A percentile compares a stretch with the other conserved stretches of the same genome.
Conservation (phyloP, 2,888 invertebrate species). For the Bibio marci region DNA sequence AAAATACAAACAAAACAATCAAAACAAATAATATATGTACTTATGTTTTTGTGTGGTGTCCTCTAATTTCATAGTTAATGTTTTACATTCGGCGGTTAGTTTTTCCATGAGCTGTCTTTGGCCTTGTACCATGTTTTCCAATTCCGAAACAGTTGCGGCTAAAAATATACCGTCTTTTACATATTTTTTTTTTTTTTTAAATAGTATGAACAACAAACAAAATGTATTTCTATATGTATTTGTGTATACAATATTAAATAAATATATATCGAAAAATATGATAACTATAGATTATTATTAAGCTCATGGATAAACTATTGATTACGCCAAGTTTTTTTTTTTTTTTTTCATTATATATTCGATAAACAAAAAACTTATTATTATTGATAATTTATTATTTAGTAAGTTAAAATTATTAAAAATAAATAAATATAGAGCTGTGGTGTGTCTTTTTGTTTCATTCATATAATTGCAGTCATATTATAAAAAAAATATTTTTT, state of each 20-base stretch:
- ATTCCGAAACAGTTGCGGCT: slow-evolving; percentile 78
- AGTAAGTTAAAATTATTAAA: no score
- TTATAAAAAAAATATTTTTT: neutral
- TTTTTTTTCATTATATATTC: neutral
- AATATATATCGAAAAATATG: no score
- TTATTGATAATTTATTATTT: neutral
- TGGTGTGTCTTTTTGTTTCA: no score
- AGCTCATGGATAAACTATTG: slow-evolving; percentile 57
- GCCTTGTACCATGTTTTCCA: slow-evolving; percentile 77
- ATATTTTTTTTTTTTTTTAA: no score
- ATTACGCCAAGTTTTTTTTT: slow-evolving; percentile 17
- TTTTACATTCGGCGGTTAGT: slow-evolving; percentile 77
- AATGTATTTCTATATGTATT: no score
- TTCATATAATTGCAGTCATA: no score
- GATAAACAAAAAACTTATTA: neutral
- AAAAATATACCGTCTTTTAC: slow-evolving; percentile 27
- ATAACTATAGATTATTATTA: no score
- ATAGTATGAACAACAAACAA: no score
- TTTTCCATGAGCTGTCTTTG: slow-evolving; percentile 88
- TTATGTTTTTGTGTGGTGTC: slow-evolving; percentile 76
- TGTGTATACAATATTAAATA: no score
- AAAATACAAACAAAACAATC: neutral
- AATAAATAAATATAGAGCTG: no score
- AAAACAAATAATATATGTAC: slow-evolving; percentile 33
- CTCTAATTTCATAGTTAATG: slow-evolving; percentile 77